A percentile compares a stretch with the other conserved stretches of the same genome.
Conservation (phyloP, 1,140 invertebrate genomes). For the Calycopis cecrops region DNA sequence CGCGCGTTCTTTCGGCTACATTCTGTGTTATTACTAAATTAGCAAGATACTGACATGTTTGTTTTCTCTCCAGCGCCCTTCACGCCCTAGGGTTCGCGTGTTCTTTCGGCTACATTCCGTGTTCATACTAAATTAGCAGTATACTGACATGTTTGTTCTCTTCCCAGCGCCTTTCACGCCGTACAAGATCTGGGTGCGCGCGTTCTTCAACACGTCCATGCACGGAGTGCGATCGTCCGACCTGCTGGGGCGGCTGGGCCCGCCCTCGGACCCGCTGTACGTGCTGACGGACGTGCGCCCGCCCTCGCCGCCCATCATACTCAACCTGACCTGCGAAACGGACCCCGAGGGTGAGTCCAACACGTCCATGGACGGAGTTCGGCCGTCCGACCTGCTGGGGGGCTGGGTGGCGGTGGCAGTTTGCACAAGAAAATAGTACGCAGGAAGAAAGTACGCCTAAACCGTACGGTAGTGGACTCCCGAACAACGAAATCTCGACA, state of each 20-base stretch:
- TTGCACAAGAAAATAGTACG: too few species aligned
- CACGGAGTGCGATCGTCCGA: constrained; percentile 49
- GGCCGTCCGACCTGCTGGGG: constrained; percentile 46
- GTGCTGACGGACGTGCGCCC: constrained; percentile 88
- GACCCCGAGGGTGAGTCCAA: constrained; percentile 54
- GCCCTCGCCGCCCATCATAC: constrained; percentile 85
- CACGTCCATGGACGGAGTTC: constrained; percentile 41
- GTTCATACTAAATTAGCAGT: too few species aligned
- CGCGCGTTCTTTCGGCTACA: too few species aligned
- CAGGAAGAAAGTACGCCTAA: too few species aligned
- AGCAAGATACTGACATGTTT: too few species aligned
- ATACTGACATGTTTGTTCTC: constrained; percentile 11
- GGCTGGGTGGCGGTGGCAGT: too few species aligned
- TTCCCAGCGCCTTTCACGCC: constrained; percentile 80
- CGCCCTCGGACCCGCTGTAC: constrained; percentile 80
- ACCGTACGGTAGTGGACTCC: too few species aligned
- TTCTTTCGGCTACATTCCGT: too few species aligned
- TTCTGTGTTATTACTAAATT: too few species aligned
- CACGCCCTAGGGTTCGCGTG: constrained; percentile 90
- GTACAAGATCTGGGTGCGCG: constrained; percentile 91
- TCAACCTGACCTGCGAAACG: constrained; percentile 87
- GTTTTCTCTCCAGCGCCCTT: constrained; percentile 73
- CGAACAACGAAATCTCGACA: too few species aligned
- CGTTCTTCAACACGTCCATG: constrained; percentile 69
- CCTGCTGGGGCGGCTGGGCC: constrained; percentile 46